phyloP scores from a whole-genome alignment of 2,113 vertebrate genomes.

The Proteles cristata region DNA sequence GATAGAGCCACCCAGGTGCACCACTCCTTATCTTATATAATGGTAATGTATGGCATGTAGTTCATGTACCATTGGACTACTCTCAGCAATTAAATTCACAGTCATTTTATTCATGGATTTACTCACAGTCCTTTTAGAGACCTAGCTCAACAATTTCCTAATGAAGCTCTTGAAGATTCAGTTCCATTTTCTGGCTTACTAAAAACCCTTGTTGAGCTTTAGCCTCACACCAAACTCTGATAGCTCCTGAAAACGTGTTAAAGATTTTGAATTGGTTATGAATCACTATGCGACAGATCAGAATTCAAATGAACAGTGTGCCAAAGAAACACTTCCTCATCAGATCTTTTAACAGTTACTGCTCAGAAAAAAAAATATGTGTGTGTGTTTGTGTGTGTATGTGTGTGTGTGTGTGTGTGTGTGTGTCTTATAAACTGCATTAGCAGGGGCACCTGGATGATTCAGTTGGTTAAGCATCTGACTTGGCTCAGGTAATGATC shows the following conservation, averaged over 20 bases:
- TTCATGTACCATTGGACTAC: background rate
- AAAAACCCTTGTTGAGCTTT: background rate
- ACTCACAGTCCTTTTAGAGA: background rate
- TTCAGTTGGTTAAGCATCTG: too few species aligned
- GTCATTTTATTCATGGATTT: background rate
- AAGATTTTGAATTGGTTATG: conserved; percentile 30
- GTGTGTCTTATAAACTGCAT: background rate
- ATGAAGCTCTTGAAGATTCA: background rate
- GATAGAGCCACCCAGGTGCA: too few species aligned
- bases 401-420: too few species aligned
- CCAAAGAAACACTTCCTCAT: background rate
- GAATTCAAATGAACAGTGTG: background rate
- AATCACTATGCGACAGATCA: background rate
- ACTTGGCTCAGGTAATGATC: too few species aligned
- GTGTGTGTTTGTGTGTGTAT: too few species aligned
- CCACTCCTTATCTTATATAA: background rate
- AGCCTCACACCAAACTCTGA: conserved; percentile 10
- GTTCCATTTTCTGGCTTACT: background rate
- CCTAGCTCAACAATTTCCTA: background rate
- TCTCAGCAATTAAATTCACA: background rate
- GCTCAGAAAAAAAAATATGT: conserved; percentile 1
- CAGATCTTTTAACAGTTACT: background rate
- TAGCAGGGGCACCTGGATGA: background rate
- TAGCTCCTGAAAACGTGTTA: conserved; percentile 26
- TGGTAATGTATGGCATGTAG: background rate